Evolutionary conservation across 2,797 vertebrate species (phyloP).

Genomic region (Sphenopsis melanotis): DNA sequence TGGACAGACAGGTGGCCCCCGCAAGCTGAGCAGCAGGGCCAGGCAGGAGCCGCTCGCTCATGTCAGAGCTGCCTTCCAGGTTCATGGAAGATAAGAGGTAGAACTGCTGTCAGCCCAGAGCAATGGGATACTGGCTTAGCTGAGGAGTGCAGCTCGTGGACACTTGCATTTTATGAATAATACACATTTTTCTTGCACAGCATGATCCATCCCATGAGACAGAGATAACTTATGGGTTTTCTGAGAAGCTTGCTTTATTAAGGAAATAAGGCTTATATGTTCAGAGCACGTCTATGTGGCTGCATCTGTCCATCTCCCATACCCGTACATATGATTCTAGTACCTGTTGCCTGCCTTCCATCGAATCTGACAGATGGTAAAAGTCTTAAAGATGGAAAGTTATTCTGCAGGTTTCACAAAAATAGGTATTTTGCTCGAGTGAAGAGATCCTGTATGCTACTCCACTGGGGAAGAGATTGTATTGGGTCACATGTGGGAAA

Average conservation of each 20-base stretch:
- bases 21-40: neutral
- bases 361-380: neutral
- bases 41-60: rapidly evolving
- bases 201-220: neutral
- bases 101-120: neutral
- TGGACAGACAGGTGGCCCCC: neutral
- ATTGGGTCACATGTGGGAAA: neutral
- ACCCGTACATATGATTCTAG: neutral
- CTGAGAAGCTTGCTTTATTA: neutral
- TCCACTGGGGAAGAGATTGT: neutral
- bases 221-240: neutral
- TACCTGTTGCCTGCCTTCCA: neutral
- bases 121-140: neutral
- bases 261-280: neutral
- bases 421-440: neutral
- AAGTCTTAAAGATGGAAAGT: neutral
- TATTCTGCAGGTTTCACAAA: neutral
- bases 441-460: neutral
- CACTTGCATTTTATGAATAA: neutral
- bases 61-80: neutral
- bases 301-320: neutral
- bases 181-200: neutral
- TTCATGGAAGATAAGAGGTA: neutral
- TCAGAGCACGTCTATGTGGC: neutral
- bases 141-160: neutral